A percentile compares a stretch with the other conserved stretches of the same genome.
phyloP scores from a whole-genome alignment of 2,888 invertebrate species.

The Omphaloscelis lunosa region DNA sequence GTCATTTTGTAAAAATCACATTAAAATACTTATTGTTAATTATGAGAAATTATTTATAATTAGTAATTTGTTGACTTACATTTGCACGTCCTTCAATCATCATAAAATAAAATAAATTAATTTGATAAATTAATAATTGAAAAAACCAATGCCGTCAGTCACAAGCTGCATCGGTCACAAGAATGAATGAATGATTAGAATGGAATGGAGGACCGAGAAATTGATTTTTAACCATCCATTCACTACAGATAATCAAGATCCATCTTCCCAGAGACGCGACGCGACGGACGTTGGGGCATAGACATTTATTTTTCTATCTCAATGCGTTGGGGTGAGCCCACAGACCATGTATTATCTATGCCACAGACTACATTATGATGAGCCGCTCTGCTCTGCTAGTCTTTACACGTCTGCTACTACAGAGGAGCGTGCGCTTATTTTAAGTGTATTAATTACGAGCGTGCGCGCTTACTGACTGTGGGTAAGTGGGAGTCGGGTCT shows the following conservation, averaged over 20 bases:
- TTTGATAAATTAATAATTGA: conserved; percentile 69
- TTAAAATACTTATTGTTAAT: not conserved
- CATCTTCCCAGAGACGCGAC: too few relatives aligned
- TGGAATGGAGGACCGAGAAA: not conserved
- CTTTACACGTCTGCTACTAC: too few relatives aligned
- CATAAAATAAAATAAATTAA: conserved; percentile 80
- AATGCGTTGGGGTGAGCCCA: too few relatives aligned
- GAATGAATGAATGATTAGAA: conserved; percentile 59
- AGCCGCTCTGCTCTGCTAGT: too few relatives aligned
- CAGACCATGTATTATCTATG: too few relatives aligned
- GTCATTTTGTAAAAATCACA: conserved; percentile 32
- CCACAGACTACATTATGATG: too few relatives aligned
- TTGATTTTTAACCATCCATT: conserved; percentile 12
- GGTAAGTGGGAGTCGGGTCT: too few relatives aligned
- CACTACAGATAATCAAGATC: conserved; percentile 25
- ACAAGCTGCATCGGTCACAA: conserved; percentile 71
- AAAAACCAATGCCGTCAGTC: conserved; percentile 51
- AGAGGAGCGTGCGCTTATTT: too few relatives aligned
- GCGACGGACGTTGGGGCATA: too few relatives aligned
- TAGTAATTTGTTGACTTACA: conserved; percentile 78
- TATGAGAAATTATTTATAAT: not conserved
- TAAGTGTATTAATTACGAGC: too few relatives aligned
- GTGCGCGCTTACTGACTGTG: too few relatives aligned
- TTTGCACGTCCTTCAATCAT: conserved; percentile 90
- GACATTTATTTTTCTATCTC: too few relatives aligned